A percentile compares a stretch with the other conserved stretches of the same genome.
Evolutionary conservation across 2,113 vertebrate species (phyloP).

Genomic region (Motacilla alba): DNA sequence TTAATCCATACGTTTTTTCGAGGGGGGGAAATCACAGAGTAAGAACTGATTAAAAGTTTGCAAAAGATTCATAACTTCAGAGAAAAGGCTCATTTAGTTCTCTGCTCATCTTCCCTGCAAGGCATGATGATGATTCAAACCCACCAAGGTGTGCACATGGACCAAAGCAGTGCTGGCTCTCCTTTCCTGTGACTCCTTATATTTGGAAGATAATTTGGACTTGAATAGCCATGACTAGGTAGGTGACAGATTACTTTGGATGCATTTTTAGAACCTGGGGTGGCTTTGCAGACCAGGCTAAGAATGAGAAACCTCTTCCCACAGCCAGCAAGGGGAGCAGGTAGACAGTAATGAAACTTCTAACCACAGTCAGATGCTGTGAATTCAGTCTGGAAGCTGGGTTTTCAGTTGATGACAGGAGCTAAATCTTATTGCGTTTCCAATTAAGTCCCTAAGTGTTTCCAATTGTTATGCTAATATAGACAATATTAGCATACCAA

Average conservation of each 20-base stretch:
- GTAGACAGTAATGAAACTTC: background rate
- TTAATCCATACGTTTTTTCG: slow-evolving; percentile 7
- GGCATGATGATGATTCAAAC: background rate
- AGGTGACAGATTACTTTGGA: background rate
- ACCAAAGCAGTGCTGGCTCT: background rate
- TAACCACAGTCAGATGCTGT: background rate
- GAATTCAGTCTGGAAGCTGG: background rate
- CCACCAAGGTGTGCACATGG: background rate
- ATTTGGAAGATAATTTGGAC: background rate
- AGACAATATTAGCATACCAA: rapidly evolving
- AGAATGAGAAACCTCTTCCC: background rate
- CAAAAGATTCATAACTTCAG: background rate
- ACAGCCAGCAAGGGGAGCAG: background rate
- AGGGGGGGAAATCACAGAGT: background rate
- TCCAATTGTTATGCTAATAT: background rate
- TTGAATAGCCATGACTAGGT: background rate
- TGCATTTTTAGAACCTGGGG: background rate
- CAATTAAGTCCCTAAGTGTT: background rate
- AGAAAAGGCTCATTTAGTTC: background rate
- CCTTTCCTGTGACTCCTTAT: background rate
- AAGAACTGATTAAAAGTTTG: slow-evolving; percentile 17
- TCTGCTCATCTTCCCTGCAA: background rate
- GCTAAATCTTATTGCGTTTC: background rate
- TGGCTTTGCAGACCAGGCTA: background rate
- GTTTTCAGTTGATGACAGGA: background rate